These are phyloP conservation scores for Scaptomyza hsui DNA, from an alignment of 1,140 invertebrate species.

Conservation along the genomic window DNA sequence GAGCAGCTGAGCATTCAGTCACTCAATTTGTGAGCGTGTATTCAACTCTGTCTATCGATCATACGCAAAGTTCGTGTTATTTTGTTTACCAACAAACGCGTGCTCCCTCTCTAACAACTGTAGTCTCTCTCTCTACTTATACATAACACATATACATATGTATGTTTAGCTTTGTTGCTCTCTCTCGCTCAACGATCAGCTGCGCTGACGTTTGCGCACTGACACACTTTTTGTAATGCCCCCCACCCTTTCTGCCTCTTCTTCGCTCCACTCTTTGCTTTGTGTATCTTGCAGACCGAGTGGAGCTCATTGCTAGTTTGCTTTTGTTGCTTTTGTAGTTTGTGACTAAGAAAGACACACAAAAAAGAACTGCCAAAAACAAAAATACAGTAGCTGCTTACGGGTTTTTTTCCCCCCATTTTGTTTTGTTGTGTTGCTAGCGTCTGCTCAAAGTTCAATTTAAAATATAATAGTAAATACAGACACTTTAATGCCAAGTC, in stretches of 20 bases:
- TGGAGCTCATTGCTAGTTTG: conserved; percentile 59
- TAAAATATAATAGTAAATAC: conserved; percentile 2
- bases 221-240: conserved; percentile 66
- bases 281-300: conserved; percentile 61
- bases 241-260: not conserved
- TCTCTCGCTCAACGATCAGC: conserved; percentile 67
- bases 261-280: conserved; percentile 24
- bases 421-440: conserved; percentile 1
- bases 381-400: conserved; percentile 9
- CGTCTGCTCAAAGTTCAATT: conserved; percentile 45
- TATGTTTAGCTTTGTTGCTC: conserved; percentile 6
- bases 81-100: conserved; percentile 76
- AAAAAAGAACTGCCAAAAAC: conserved; percentile 21
- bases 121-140: conserved; percentile 5
- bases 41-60: conserved; percentile 34
- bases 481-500: conserved; percentile 55
- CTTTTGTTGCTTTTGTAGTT: conserved; percentile 43
- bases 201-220: conserved; percentile 76
- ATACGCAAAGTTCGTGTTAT: conserved; percentile 69
- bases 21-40: conserved; percentile 6
- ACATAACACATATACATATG: conserved; percentile 1
- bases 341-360: conserved; percentile 44
- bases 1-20: conserved; percentile 52
- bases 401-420: conserved; percentile 13
- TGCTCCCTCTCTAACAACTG: conserved; percentile 1